Conservation (phyloP, 2,797 vertebrate genomes). For the Anolis apletophallus region DNA sequence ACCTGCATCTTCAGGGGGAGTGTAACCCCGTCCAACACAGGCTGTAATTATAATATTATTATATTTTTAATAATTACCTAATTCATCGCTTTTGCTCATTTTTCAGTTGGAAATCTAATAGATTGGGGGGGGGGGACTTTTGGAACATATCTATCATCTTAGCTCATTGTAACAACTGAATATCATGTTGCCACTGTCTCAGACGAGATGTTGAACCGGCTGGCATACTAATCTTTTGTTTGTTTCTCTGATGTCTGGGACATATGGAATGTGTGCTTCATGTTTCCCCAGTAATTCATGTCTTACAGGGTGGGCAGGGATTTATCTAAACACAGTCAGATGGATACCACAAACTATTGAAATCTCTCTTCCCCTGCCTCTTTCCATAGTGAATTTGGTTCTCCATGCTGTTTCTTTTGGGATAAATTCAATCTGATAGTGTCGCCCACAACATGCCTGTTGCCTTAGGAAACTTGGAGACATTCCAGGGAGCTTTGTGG, state of each 20-base stretch:
- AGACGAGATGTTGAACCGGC: background rate
- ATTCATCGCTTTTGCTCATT: constrained; percentile 2
- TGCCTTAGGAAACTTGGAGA: constrained; percentile 53
- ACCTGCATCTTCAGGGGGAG: too few species aligned
- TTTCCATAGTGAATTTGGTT: constrained; percentile 54
- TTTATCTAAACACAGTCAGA: constrained; percentile 62
- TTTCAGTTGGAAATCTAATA: background rate
- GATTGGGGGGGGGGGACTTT: constrained; percentile 9
- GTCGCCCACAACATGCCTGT: constrained; percentile 17
- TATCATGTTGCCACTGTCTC: constrained; percentile 1
- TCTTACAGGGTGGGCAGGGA: constrained; percentile 61
- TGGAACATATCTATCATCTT: background rate
- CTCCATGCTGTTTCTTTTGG: constrained; percentile 59
- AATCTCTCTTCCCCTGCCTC: constrained; percentile 21
- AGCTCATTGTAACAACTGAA: constrained; percentile 15
- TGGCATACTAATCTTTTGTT: constrained; percentile 48
- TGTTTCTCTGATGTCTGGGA: constrained; percentile 66
- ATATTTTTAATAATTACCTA: too few species aligned
- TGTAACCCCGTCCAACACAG: too few species aligned
- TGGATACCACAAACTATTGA: constrained; percentile 47
- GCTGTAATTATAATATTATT: too few species aligned
- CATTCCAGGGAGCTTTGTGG: constrained; percentile 29
- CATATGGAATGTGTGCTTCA: constrained; percentile 60
- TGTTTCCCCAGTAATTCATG: constrained; percentile 65
- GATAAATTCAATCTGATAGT: constrained; percentile 48